These are phyloP conservation scores for Leuciscus idus DNA, from an alignment of 2,113 vertebrate genomes.

Conservation along the genomic window DNA sequence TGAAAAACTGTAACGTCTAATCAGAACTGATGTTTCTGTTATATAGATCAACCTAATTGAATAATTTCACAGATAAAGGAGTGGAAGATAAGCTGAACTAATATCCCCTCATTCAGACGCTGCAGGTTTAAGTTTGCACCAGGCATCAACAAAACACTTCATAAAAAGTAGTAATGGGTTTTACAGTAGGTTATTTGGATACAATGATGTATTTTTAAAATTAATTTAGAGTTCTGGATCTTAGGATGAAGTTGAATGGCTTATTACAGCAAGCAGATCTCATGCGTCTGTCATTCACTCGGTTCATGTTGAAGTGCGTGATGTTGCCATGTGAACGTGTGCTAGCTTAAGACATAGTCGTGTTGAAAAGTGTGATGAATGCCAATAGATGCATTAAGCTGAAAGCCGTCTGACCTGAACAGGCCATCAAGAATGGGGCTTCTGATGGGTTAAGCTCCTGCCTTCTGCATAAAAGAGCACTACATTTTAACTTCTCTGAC, in stretches of 20 bases:
- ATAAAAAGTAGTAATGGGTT: neutral
- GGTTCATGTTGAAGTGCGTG: conserved; percentile 38
- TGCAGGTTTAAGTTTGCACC: neutral
- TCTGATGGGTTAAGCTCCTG: neutral
- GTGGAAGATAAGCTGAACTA: conserved; percentile 31
- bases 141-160: neutral
- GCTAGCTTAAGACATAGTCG: neutral
- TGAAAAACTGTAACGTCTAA: conserved; percentile 13
- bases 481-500: neutral
- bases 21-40: conserved; percentile 27
- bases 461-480: neutral
- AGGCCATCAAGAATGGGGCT: conserved; percentile 6
- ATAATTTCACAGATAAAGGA: conserved; percentile 25
- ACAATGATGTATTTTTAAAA: neutral
- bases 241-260: neutral
- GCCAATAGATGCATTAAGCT: conserved; percentile 52
- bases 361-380: conserved; percentile 47
- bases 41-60: conserved; percentile 42
- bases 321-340: conserved; percentile 52
- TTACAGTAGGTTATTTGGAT: neutral
- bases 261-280: neutral
- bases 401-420: conserved; percentile 21
- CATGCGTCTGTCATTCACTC: conserved; percentile 14
- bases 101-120: neutral
- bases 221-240: neutral